These are phyloP conservation scores for Nesoenas mayeri DNA, from an alignment of 2,113 vertebrate species.

Conservation along the genomic window DNA sequence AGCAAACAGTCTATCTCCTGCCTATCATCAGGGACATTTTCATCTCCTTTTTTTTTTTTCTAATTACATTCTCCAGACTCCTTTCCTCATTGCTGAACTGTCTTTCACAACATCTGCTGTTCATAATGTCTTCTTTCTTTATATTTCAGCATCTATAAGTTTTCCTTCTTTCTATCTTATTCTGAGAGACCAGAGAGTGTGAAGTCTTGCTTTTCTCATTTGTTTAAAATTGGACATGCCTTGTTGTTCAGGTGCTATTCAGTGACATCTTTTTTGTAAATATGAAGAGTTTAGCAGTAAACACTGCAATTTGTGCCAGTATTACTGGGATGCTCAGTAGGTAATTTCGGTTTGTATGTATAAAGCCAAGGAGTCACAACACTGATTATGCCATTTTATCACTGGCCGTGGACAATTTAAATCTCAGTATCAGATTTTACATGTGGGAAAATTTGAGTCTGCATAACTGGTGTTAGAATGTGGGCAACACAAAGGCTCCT, in stretches of 20 bases:
- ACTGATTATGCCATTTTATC: neutral
- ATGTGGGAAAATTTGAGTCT: neutral
- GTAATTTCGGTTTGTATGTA: neutral
- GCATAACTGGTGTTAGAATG: accelerated
- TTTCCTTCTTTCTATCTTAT: neutral
- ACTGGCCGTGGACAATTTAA: neutral
- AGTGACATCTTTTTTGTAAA: neutral
- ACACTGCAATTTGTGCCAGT: neutral
- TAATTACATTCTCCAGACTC: neutral
- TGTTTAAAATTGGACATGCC: neutral
- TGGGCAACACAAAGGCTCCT: neutral
- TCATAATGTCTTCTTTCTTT: neutral
- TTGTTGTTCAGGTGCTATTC: neutral
- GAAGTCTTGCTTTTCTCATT: neutral
- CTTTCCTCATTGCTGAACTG: neutral
- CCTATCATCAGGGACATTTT: neutral
- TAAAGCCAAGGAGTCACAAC: neutral
- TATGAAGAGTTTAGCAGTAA: neutral
- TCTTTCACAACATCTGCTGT: neutral
- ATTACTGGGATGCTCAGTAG: neutral
- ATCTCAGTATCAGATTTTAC: neutral
- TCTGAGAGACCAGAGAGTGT: neutral
- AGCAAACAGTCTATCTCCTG: neutral
- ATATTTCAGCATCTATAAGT: neutral
- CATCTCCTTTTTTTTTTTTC: neutral